phyloP scores from a whole-genome alignment of 2,113 vertebrate genomes.

The Malurus cyaneus region DNA sequence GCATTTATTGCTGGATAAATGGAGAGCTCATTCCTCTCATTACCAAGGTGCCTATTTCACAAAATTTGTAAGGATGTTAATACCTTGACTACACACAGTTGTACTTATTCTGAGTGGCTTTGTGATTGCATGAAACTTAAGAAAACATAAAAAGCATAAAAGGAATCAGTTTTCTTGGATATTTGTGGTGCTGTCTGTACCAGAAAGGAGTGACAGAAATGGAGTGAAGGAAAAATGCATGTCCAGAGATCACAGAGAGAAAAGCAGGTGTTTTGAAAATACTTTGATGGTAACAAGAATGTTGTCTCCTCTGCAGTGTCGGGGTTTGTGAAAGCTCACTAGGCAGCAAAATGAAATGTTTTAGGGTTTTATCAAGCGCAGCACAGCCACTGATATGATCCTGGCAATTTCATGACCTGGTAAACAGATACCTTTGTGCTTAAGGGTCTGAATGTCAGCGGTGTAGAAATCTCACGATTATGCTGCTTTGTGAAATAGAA shows the following conservation, averaged over 20 bases:
- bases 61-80: neutral
- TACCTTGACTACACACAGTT: neutral
- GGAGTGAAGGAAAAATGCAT: neutral
- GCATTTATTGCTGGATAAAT: neutral
- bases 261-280: neutral
- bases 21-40: neutral
- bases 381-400: slow-evolving; percentile 22
- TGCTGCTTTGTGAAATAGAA: slow-evolving; percentile 20
- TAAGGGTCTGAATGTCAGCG: neutral
- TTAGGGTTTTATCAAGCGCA: neutral
- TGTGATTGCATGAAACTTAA: neutral
- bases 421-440: slow-evolving; percentile 50
- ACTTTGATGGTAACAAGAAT: neutral
- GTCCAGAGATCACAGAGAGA: neutral
- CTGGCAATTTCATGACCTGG: slow-evolving; percentile 60
- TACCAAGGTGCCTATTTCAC: neutral
- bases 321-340: slow-evolving; percentile 19
- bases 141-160: neutral
- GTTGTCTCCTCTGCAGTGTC: neutral
- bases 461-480: slow-evolving; percentile 34
- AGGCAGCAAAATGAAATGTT: slow-evolving; percentile 55
- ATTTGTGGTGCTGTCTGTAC: neutral
- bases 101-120: neutral
- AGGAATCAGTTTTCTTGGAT: neutral
- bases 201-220: neutral